Percentiles rank a stretch among this genome's conserved stretches.
Conservation (phyloP, 2,113 vertebrate genomes). For the Saccopteryx bilineata region DNA sequence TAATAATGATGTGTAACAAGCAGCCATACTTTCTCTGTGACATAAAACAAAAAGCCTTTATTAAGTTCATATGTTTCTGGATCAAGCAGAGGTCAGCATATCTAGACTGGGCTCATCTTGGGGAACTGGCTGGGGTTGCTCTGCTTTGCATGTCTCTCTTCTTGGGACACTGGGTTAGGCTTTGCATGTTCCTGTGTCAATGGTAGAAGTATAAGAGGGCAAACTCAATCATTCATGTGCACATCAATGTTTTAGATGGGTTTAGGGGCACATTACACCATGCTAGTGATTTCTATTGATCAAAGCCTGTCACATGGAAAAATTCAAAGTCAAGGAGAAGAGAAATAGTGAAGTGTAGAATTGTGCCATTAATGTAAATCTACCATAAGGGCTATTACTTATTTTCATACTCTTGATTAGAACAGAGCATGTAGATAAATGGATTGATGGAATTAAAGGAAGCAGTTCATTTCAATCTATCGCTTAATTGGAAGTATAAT, state of each 20-base stretch:
- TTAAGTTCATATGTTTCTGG: not conserved
- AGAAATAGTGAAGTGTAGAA: not conserved
- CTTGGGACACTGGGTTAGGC: not conserved
- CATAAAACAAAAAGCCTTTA: not conserved
- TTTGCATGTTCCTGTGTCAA: not conserved
- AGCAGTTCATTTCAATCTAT: not conserved
- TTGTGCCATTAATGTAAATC: not conserved
- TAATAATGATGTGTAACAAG: not conserved
- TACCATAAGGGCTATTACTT: not conserved
- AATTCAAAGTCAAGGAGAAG: not conserved
- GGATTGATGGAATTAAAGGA: not conserved
- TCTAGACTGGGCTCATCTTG: not conserved
- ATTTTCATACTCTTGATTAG: conserved; percentile 14
- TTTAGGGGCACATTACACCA: not conserved
- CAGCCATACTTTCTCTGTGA: not conserved
- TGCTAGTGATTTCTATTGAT: not conserved
- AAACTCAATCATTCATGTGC: not conserved
- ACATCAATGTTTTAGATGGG: not conserved
- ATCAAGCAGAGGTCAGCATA: not conserved
- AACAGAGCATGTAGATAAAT: not conserved
- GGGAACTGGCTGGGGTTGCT: not conserved
- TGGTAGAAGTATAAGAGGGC: not conserved
- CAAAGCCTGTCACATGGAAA: not conserved
- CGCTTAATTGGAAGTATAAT: not conserved
- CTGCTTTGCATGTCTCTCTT: not conserved